Base-by-base conservation (phyloP, 92 coral and sea anemone genomes). In the Ricordea florida region DNA sequence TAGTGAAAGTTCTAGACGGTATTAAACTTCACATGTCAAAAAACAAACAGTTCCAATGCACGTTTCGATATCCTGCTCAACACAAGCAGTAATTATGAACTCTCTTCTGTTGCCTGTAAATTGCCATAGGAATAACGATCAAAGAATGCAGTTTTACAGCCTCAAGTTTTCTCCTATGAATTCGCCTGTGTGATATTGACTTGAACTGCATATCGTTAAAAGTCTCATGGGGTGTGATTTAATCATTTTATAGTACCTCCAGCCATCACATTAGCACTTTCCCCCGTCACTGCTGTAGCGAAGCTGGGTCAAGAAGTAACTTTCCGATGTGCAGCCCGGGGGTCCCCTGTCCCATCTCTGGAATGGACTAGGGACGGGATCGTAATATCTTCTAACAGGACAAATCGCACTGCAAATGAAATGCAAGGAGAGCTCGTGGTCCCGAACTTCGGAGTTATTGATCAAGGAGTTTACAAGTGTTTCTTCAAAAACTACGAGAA, bases 331-430 rank as follows among this genome's bases (percentile, higher is more conserved):
- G 68, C 93, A 9, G 97, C 97, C 27, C 76, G 66, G 5, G 97
- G 97, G 16, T 91, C 97, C 9, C 97, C 97, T 2, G 48, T 76
- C 27, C 97, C 97, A 40, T 72, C 43, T 31, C 64, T 91, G 17
- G 90, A 91, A 44, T 91, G 97, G 97, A 74, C 74, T 25, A 91
- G 87, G 52, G 85, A 74, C 34, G 90, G 89, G 28, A 28, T 38
- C 10, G 76, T 76, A 0, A 46, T 91, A 24, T 78, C 93, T 14
- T 33, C 65, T 3, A 87, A 79, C 64, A 62, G 87, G 40, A 57
- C 48, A 23, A 10, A 27, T 5, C 31, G 30, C 6, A 69, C 45
- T 26, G 60, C 38, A 2, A 74, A 51, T 3, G 83, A 67, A 38
- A 73, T 76, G 1, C 80, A 48, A 26, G 84, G 97, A 33, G 61